Base-by-base conservation (phyloP, 2,797 vertebrate genomes). In the Lepus townsendii region DNA sequence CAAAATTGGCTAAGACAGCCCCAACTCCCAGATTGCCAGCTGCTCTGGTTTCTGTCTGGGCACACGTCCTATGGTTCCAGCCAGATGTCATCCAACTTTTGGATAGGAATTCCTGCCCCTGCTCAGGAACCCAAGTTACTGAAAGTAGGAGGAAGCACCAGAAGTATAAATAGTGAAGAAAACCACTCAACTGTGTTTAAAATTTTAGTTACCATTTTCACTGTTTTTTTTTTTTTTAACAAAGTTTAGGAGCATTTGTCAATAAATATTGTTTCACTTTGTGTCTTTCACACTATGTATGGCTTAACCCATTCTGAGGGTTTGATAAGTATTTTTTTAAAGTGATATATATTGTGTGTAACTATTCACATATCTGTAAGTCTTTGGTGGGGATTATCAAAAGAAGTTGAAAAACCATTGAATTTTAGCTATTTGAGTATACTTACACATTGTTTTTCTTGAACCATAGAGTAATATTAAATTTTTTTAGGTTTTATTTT, bases 41-140 rank as follows among this genome's bases (percentile, higher is more conserved):
- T 52, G 88, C 54, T 94, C 97, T 97, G 97, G 91, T 92, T 96
- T 95, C 88, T 94, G 66, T 97, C 95, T 91, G 65, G 66, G 30
- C 90, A 96, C 96, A 97, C 94, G 0, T 96, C 77, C 57, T 91
- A 0, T 26, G 60, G 17, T 82, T 94, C 32, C 5, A 84, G 57
- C 92, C 84, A 93, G 83, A 94, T 92, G 95, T 94, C 78, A 83
- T 68, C 90, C 84, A 93, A 22, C 77, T 30, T 63, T 63, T 52
- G 62, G 54, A 75, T 19, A 65, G 85, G 30, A 93, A 83, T 90
- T 92, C 82, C 90, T 90, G 47, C 32, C 87, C n/a, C 62, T 83
- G 32, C 54, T 85, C 62, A 78, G 89, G 76, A 62, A 24, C 77
- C 7, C 42, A 92, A 71, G 68, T 79, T 71, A 93, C 65, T 35